A percentile compares a stretch with the other conserved stretches of the same genome.
These are phyloP conservation scores for Drosophila mojavensis DNA, from an alignment of 1,140 invertebrate species.

Conservation along the genomic window DNA sequence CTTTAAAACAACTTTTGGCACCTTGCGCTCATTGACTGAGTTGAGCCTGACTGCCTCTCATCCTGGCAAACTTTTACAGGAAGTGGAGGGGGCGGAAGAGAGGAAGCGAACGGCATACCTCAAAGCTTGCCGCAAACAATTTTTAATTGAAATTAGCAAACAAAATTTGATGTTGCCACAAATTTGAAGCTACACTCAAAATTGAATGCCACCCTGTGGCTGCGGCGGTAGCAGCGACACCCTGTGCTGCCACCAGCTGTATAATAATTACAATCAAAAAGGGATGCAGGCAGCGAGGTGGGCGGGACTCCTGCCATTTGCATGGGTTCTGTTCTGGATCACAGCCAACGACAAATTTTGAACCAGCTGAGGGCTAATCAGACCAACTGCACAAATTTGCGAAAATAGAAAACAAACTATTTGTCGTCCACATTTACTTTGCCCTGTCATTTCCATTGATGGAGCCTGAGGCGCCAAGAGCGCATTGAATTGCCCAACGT, in stretches of 20 bases:
- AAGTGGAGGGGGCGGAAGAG: background rate
- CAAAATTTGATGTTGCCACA: slow-evolving; percentile 49
- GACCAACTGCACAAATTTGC: too few species aligned
- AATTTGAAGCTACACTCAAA: slow-evolving; percentile 43
- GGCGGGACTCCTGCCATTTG: background rate
- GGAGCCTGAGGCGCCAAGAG: background rate
- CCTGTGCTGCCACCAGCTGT: slow-evolving; percentile 1
- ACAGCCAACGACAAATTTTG: slow-evolving; percentile 7
- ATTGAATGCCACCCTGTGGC: slow-evolving; percentile 23
- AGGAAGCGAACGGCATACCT: background rate
- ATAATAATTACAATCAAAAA: slow-evolving; percentile 51
- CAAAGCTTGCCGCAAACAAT: slow-evolving; percentile 20
- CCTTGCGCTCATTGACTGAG: slow-evolving; percentile 40
- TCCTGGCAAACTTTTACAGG: too few species aligned
- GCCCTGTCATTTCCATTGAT: background rate
- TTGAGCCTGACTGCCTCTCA: slow-evolving; percentile 33
- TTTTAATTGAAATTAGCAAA: slow-evolving; percentile 78
- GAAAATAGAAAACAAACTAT: slow-evolving; percentile 9
- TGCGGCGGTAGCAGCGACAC: background rate
- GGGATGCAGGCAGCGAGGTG: background rate
- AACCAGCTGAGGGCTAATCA: too few species aligned
- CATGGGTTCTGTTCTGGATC: slow-evolving; percentile 7
- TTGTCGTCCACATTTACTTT: slow-evolving; percentile 10
- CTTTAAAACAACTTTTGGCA: slow-evolving; percentile 35
- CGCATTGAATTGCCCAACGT: slow-evolving; percentile 12